Base-by-base conservation (phyloP, 2,113 vertebrate genomes). In the Elephantulus edwardii region DNA sequence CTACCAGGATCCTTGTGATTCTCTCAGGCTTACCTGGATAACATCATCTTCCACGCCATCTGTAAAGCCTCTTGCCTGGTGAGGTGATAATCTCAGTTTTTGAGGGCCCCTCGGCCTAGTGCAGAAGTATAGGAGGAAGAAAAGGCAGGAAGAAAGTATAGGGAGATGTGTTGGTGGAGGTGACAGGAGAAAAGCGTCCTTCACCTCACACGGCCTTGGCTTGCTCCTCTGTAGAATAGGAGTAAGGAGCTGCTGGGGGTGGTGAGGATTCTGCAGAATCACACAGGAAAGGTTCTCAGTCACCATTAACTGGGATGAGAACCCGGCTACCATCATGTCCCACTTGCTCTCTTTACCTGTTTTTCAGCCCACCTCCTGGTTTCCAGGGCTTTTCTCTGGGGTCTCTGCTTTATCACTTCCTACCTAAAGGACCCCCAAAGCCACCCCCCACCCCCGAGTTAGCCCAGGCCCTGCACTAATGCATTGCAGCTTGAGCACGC, bases 401-500 rank as follows among this genome's bases (percentile, higher is more conserved):
- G 48, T 33, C 13, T 17, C n/a, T 44, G 20, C 30, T 79, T 88
- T 42, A 60, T 48, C 38, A 14, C 44, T 86, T 84, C 16, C 40
- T 44, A 8, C 54, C 11, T 19, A 52, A 87, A 89, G 70, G 9
- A 8, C 35, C 38, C 28, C 33, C 26, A 7, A 46, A 44, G 8
- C 12, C 0, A 10, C 30, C n/a, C 64, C 8, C 16, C 0, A 8
- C 28, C 24, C 74, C 6, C 6, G 5, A 33, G 64, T n/a, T 70
- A 70, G 44, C 38, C 22, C 17, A 7, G 2, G 10, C 66, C 2
- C 20, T 30, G 48, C 83, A 66, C 76, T 92, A 50, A 93, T 75
- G 88, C 81, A 5, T 48, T 83, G 52, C 94, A 97, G 96, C 48
- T 93, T 86, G 78, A 94, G 82, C 50, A 50, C 91, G 86, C 60